These are phyloP conservation scores for Ciconia stormi DNA, from an alignment of 2,113 vertebrate genomes.

Conservation along the genomic window DNA sequence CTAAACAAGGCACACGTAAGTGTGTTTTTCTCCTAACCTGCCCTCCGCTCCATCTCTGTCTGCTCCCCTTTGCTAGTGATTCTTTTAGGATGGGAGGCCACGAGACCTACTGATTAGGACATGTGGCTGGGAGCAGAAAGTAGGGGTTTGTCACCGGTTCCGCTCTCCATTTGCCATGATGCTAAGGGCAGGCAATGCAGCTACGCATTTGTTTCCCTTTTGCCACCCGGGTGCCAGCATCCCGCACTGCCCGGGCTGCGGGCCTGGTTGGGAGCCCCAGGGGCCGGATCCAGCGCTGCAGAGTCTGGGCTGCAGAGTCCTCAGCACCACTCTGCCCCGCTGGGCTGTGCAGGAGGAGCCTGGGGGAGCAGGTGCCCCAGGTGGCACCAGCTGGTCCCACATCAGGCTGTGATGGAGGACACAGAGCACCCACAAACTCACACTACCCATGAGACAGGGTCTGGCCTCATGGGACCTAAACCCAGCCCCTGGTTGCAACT, in stretches of 20 bases:
- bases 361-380: neutral
- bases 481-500: too few species aligned
- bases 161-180: neutral
- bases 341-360: too few species aligned
- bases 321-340: neutral
- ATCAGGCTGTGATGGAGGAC: fast-evolving
- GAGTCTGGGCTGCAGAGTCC: neutral
- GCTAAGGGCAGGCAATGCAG: neutral
- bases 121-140: neutral
- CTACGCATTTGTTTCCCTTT: neutral
- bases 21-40: neutral
- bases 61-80: neutral
- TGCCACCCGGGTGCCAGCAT: neutral
- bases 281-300: too few species aligned
- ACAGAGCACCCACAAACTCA: fast-evolving
- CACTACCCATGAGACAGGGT: fast-evolving
- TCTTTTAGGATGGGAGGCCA: neutral
- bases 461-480: neutral
- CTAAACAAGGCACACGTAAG: fast-evolving
- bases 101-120: neutral
- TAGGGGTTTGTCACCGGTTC: neutral
- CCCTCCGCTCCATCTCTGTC: neutral
- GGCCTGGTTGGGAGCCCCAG: too few species aligned
- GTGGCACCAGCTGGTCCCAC: too few species aligned
- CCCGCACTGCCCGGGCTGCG: neutral